Evolutionary conservation across 2,888 invertebrate species (phyloP), one percentile per base, ranked within the genome.

Genomic region (Platynereis dumerilii): DNA sequence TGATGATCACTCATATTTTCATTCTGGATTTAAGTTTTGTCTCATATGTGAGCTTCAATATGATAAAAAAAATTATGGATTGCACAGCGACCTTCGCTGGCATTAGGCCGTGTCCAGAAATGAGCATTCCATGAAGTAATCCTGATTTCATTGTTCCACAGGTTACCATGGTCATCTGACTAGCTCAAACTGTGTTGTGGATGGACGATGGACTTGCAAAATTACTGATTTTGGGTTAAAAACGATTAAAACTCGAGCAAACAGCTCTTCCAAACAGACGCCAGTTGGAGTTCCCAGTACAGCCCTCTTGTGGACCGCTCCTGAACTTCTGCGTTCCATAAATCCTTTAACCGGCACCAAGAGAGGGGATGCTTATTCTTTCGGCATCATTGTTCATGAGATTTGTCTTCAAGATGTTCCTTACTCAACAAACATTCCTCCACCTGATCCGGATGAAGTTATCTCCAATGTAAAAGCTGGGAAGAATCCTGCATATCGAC

Each of bases 141-240:
- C n/a, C n/a, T n/a, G n/a, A n/a, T n/a, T 34, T 34, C 12, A 20
- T 5, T 20, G 48, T 5, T 48, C n/a, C 17, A n/a, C 22, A 48
- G 48, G 48, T 20, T 48, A n/a, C 5, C 48, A 48, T n/a, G 48
- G 48, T 17, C 48, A 48, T 48, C 22, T 48, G n/a, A 48, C 48
- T 3, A 48, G 48, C 48, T 48, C 22, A 5, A 48, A 48, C n/a
- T 48, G 48, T 48, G 20, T 48, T 5, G 48, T 48, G n/a, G 48
- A 48, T 48, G 22, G 48, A 5, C 3, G 22, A 48, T 48, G 48
- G 48, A 22, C 22, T 5, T 48, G 48, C n/a, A 48, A 48, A 5
- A 48, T 48, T 10, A 20, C 48, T 20, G 48, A 22, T 20, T 22
- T 10, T 48, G 48, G 48, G 5, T 17, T 48, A n/a, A 48, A 48